These are phyloP conservation scores for Euplexia lucipara DNA, from an alignment of 2,888 invertebrate species.

Conservation along the genomic window DNA sequence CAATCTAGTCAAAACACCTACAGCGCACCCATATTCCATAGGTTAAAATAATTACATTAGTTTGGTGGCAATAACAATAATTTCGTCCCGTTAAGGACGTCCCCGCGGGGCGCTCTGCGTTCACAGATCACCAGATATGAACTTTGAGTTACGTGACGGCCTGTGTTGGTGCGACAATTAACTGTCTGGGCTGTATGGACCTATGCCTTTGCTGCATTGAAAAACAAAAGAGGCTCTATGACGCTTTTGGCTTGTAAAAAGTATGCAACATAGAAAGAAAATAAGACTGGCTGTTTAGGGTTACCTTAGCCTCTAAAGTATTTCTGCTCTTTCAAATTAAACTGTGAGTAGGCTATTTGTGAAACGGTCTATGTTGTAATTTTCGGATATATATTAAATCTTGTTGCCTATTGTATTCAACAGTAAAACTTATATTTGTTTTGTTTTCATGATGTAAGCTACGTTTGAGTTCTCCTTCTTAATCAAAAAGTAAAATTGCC, in stretches of 20 bases:
- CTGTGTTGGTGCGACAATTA: conserved; percentile 51
- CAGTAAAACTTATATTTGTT: too few relatives aligned
- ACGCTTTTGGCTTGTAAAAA: not conserved
- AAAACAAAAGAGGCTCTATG: not conserved
- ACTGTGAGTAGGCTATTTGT: too few relatives aligned
- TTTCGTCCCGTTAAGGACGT: conserved; percentile 75
- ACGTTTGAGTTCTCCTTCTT: too few relatives aligned
- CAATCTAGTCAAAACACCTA: conserved; percentile 59
- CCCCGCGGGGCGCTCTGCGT: conserved; percentile 74
- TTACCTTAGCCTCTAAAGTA: too few relatives aligned
- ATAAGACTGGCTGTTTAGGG: too few relatives aligned
- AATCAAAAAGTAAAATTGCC: too few relatives aligned
- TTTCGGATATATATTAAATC: too few relatives aligned
- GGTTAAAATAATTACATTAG: conserved; percentile 89
- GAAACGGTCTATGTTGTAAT: too few relatives aligned
- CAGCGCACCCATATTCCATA: conserved; percentile 67
- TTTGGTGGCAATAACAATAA: conserved; percentile 89
- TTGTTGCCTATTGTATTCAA: too few relatives aligned
- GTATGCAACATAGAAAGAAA: not conserved
- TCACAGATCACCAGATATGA: conserved; percentile 89
- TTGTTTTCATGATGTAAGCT: too few relatives aligned
- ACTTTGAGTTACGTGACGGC: conserved; percentile 76
- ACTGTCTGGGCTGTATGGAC: conserved; percentile 24
- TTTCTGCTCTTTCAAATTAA: too few relatives aligned
- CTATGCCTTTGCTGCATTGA: not conserved